Evolutionary conservation across 1,140 invertebrate species (phyloP).

Genomic region (Octopus bimaculoides): DNA sequence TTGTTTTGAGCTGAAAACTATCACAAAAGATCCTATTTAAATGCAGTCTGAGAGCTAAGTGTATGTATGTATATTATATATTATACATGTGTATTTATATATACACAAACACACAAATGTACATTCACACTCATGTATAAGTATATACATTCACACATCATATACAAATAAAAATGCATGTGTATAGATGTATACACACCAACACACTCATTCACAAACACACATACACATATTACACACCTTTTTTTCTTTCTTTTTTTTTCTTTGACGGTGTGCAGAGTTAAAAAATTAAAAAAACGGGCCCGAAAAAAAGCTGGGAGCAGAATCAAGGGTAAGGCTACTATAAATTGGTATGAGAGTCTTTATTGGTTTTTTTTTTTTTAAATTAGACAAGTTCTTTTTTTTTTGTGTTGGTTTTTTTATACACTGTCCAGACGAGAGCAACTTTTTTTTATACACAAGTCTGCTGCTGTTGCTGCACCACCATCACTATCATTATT

Average conservation of each 20-base stretch:
- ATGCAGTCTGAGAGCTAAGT: not conserved
- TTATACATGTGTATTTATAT: conserved; percentile 8
- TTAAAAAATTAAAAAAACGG: not conserved
- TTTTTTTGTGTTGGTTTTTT: not conserved
- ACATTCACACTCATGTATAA: not conserved
- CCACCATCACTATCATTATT: not conserved
- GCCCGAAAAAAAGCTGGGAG: not conserved
- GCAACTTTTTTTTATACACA: not conserved
- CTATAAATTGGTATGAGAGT: conserved; percentile 2
- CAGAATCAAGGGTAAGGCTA: not conserved
- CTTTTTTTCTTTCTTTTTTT: not conserved
- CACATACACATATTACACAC: not conserved
- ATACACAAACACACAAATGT: not conserved
- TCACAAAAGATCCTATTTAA: not conserved
- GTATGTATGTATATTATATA: not conserved
- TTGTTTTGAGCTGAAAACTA: too few species aligned
- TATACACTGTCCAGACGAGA: conserved; percentile 9
- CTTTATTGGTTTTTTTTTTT: not conserved
- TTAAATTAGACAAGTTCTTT: not conserved
- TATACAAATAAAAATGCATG: too few species aligned
- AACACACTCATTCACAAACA: not conserved
- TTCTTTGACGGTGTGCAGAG: not conserved
- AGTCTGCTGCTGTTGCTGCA: not conserved
- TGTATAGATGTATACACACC: not conserved
- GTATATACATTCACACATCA: not conserved